phyloP scores from a whole-genome alignment of 2,113 vertebrate species.

The Xiphophorus hellerii region DNA sequence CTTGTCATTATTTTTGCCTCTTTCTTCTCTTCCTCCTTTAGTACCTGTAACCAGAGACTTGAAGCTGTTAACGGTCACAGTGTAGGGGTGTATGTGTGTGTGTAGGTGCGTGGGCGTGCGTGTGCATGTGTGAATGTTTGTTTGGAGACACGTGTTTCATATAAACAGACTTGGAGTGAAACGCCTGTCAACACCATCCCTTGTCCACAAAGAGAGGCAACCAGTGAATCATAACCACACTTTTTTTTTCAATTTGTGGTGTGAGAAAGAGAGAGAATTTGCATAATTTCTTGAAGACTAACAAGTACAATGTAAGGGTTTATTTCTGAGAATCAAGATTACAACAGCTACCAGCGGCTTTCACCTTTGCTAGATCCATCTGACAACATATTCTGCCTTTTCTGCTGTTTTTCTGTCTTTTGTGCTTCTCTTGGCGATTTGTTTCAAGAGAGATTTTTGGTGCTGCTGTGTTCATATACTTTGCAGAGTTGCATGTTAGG shows the following conservation, averaged over 20 bases:
- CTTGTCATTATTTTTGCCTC: not conserved
- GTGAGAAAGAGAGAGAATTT: not conserved
- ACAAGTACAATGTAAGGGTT: constrained; percentile 32
- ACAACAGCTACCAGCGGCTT: constrained; percentile 31
- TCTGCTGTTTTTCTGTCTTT: not conserved
- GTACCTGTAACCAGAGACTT: constrained; percentile 33
- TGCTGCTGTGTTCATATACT: not conserved
- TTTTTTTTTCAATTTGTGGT: not conserved
- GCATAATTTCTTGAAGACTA: constrained; percentile 23
- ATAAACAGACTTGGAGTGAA: constrained; percentile 64
- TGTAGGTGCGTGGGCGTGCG: constrained; percentile 13
- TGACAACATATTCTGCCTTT: not conserved
- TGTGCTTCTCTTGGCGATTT: not conserved
- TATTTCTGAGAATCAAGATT: constrained; percentile 47
- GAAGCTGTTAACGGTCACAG: constrained; percentile 64
- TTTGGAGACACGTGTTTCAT: constrained; percentile 44
- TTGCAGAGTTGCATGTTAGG: not conserved
- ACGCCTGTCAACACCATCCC: constrained; percentile 39
- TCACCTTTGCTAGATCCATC: constrained; percentile 9
- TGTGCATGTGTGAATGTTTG: constrained; percentile 15
- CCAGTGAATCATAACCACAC: constrained; percentile 31
- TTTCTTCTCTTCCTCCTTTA: constrained; percentile 1
- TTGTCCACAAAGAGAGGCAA: constrained; percentile 13
- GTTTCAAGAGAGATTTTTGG: not conserved
- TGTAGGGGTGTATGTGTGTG: constrained; percentile 20